A percentile compares a stretch with the other conserved stretches of the same genome.
These are phyloP conservation scores for Coendou prehensilis DNA, from an alignment of 2,797 vertebrate genomes.

Conservation along the genomic window DNA sequence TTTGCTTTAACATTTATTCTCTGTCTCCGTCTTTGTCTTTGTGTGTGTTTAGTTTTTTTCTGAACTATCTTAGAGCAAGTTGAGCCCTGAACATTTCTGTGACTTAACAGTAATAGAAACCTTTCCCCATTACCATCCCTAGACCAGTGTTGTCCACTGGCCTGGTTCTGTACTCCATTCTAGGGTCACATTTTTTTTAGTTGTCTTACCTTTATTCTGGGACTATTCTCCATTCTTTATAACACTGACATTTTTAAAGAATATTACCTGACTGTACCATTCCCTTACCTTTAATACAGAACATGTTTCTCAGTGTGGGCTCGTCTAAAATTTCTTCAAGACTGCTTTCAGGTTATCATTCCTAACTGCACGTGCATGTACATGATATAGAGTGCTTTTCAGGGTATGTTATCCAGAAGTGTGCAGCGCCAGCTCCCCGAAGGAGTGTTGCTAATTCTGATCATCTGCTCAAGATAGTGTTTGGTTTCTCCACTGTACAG, in stretches of 20 bases:
- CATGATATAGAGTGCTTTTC: not conserved
- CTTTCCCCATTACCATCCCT: not conserved
- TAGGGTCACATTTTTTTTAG: not conserved
- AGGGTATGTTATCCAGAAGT: not conserved
- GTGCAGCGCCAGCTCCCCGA: no score
- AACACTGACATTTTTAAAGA: not conserved
- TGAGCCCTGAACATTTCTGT: not conserved
- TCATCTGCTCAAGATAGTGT: not conserved
- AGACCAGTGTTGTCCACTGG: not conserved
- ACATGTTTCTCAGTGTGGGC: not conserved
- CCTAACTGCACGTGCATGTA: no score
- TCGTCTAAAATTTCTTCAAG: not conserved
- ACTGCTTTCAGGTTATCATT: no score
- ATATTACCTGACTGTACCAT: not conserved
- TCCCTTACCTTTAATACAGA: not conserved
- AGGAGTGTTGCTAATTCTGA: not conserved
- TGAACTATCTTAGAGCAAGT: not conserved
- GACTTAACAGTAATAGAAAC: not conserved
- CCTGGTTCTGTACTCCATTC: not conserved
- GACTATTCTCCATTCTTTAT: not conserved
- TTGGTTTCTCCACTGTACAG: not conserved
- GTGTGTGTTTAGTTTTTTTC: not conserved
- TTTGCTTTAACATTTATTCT: not conserved
- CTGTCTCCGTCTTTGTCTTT: not conserved
- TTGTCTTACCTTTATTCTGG: not conserved